Conservation (phyloP, 1,140 invertebrate genomes). For the Diachasmimorpha longicaudata region DNA sequence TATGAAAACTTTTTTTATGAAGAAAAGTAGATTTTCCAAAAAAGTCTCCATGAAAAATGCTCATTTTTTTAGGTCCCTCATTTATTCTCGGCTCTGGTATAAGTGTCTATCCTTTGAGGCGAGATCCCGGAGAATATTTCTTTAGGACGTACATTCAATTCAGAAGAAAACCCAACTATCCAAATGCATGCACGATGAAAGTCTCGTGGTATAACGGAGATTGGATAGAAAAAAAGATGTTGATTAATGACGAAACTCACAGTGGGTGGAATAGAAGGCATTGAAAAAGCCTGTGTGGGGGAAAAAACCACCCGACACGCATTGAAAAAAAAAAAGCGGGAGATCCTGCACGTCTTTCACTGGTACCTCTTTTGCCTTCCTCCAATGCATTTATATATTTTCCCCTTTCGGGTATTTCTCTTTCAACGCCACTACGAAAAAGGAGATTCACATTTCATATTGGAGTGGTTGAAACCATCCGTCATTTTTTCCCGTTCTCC, state of each 20-base stretch:
- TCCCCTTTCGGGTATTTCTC: not conserved
- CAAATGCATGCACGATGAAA: too few species aligned
- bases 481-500: not conserved
- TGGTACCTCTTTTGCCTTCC: not conserved
- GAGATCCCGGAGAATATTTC: too few species aligned
- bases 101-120: too few species aligned
- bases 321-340: not conserved
- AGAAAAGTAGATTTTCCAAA: too few species aligned
- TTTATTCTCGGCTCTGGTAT: too few species aligned
- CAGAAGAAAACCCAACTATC: too few species aligned
- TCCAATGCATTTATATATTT: too few species aligned
- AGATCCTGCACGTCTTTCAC: not conserved
- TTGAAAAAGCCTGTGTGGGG: not conserved
- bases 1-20: too few species aligned
- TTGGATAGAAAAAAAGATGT: not conserved
- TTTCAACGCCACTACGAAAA: not conserved
- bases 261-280: not conserved
- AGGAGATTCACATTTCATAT: not conserved
- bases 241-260: not conserved
- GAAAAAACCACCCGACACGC: not conserved
- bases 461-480: not conserved
- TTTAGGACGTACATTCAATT: too few species aligned
- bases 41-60: too few species aligned
- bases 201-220: not conserved
- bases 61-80: too few species aligned